Evolutionary conservation across 2,797 vertebrate species (phyloP).

Genomic region (Trichosurus vulpecula): DNA sequence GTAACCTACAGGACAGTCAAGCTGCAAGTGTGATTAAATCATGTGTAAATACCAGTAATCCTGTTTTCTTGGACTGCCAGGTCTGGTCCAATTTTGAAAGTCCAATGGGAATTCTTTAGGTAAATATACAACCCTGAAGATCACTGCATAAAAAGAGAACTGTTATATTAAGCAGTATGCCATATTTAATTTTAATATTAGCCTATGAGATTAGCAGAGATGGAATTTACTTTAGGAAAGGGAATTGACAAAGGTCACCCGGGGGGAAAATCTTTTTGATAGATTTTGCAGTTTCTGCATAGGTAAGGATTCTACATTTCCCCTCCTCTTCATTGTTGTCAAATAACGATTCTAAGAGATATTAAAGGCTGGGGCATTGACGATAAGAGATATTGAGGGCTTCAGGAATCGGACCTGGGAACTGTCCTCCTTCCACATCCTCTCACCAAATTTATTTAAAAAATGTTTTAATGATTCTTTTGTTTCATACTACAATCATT

Average conservation of each 20-base stretch:
- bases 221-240: conserved; percentile 84
- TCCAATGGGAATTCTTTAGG: conserved; percentile 50
- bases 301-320: conserved; percentile 42
- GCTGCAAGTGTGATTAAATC: conserved; percentile 82
- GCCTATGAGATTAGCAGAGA: conserved; percentile 81
- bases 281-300: conserved; percentile 71
- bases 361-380: not conserved
- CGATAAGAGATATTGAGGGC: not conserved
- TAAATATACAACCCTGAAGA: conserved; percentile 73
- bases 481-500: not conserved
- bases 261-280: conserved; percentile 60
- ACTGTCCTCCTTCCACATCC: not conserved
- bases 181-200: conserved; percentile 85
- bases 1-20: conserved; percentile 53
- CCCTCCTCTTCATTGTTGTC: not conserved
- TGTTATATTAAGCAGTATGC: conserved; percentile 78
- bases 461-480: not conserved
- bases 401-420: not conserved
- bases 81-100: conserved; percentile 42
- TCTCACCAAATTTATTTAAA: not conserved
- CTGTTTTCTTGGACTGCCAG: conserved; percentile 50
- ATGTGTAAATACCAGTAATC: conserved; percentile 75
- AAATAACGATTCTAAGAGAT: not conserved
- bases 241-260: conserved; percentile 70
- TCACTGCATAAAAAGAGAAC: conserved; percentile 74